Conservation (phyloP, 2,113 vertebrate genomes). For the Murina feae region DNA sequence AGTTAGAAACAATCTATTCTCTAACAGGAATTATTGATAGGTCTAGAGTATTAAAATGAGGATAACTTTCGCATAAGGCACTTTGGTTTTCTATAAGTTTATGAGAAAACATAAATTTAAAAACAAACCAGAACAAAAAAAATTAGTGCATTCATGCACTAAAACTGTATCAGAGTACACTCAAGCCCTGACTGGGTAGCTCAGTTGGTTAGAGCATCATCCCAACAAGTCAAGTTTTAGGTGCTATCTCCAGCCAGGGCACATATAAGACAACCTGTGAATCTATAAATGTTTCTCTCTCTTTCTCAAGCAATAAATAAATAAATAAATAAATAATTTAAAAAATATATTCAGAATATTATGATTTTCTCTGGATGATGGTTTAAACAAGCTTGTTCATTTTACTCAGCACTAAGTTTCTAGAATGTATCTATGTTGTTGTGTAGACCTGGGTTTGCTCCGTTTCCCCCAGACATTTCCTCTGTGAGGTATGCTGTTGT, state of each 20-base stretch:
- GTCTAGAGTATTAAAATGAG: background rate
- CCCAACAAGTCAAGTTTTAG: too few species aligned
- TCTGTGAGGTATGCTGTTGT: background rate
- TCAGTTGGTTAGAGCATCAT: too few species aligned
- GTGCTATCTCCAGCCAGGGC: too few species aligned
- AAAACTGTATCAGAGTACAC: background rate
- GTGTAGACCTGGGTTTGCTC: background rate
- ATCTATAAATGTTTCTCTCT: too few species aligned
- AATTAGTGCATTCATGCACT: background rate
- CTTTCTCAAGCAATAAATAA: too few species aligned
- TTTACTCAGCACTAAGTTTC: background rate
- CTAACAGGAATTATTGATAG: background rate
- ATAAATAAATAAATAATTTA: too few species aligned
- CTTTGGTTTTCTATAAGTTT: background rate
- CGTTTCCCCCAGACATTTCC: background rate
- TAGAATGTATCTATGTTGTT: background rate
- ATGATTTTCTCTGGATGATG: background rate
- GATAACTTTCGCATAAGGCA: background rate
- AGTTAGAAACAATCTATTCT: background rate
- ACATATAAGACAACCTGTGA: too few species aligned
- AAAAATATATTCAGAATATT: background rate
- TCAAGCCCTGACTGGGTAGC: background rate
- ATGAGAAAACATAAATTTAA: background rate
- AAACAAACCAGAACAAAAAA: background rate
- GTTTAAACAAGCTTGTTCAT: background rate